Conservation (phyloP, 1,140 invertebrate genomes). For the Achroia grisella region DNA sequence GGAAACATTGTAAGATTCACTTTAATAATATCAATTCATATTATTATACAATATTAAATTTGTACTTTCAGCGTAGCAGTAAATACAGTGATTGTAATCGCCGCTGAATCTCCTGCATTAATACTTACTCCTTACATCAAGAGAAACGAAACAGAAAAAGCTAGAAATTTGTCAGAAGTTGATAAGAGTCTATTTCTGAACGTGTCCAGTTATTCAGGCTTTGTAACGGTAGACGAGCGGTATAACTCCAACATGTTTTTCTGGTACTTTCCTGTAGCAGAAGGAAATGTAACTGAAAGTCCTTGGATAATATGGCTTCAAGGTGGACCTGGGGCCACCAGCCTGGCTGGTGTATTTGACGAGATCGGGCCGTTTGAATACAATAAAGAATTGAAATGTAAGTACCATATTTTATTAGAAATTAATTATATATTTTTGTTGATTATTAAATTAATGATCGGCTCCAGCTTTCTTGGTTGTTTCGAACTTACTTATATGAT, state of each 20-base stretch:
- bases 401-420: conserved; percentile 8
- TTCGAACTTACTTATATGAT: too few relatives aligned
- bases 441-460: too few relatives aligned
- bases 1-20: too few relatives aligned
- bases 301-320: conserved; percentile 90
- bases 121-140: conserved; percentile 38
- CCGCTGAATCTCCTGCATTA: neutral
- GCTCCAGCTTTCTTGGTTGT: too few relatives aligned
- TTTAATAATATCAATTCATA: too few relatives aligned
- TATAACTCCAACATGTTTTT: conserved; percentile 89
- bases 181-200: conserved; percentile 31
- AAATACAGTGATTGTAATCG: too few relatives aligned
- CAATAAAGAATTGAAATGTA: conserved; percentile 31
- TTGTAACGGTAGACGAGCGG: conserved; percentile 75
- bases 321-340: conserved; percentile 80
- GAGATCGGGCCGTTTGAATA: conserved; percentile 78
- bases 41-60: too few relatives aligned
- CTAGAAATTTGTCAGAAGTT: conserved; percentile 30
- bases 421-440: too few relatives aligned
- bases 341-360: conserved; percentile 80
- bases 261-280: conserved; percentile 87
- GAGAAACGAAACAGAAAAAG: conserved; percentile 24
- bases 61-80: too few relatives aligned
- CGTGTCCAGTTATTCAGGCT: conserved; percentile 44
- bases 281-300: conserved; percentile 50